Evolutionary conservation across 1,140 invertebrate genomes (phyloP), one percentile per base, ranked within the genome.

Genomic region (Armadillidium nasatum): DNA sequence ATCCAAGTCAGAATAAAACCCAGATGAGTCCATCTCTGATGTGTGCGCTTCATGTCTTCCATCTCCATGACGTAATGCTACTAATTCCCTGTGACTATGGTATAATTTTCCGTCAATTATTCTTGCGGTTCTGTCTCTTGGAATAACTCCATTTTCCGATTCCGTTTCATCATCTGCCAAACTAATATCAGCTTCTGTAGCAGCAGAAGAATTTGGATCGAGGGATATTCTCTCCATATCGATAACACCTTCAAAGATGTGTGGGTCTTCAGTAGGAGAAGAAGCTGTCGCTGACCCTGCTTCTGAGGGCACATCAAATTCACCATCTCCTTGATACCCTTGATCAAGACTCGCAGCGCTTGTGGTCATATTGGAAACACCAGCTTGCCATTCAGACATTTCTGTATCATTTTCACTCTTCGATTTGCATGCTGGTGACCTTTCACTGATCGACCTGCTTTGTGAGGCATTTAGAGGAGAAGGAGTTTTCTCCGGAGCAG

Each of bases 11-110:
- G 79, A 80, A 72, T 80, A 80, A 54, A 80, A 80, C 9, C 79
- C 79, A 23, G 79, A 80, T 15, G 79, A 80, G 45, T 80, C 79
- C 79, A 80, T 80, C 69, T 80, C 79, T 15, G 79, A 80, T 43
- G 76, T 46, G 71, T 71, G 77, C 19, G 75, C 71, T 66, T 80
- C 79, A 22, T 76, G 60, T 11, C 60, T 67, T 66, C 73, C 11
- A 33, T 67, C 73, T 15, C 45, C 73, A 21, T 75, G 73, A 11
- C 54, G 76, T 13, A 75, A 71, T n/a, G 75, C 73, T 44, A 75
- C 77, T 44, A 80, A 66, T 69, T 80, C 79, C 7, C 79, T 67
- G 45, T 78, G 79, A 45, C 54, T 78, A 73, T 80, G 79, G 43
- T 80, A 80, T 68, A 80, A 74, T 69, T 80, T 80, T 9, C 79